phyloP scores from a whole-genome alignment of 1,140 invertebrate species.

The Ridgeia piscesae region DNA sequence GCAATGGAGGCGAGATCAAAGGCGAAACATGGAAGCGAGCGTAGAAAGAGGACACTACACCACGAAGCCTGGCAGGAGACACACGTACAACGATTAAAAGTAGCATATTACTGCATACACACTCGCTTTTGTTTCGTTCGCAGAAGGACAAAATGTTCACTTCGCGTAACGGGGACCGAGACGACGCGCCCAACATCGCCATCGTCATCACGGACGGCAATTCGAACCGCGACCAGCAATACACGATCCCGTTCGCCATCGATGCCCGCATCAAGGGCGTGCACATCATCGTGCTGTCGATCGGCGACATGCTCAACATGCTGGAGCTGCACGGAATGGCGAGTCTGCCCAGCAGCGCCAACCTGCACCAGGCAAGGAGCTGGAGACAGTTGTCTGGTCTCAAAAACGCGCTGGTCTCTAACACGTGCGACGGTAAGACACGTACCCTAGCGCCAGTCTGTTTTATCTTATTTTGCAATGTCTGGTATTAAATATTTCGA shows the following conservation, averaged over 20 bases:
- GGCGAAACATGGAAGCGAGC: too few species aligned
- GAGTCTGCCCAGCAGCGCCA: not conserved
- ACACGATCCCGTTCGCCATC: conserved; percentile 33
- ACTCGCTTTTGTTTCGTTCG: not conserved
- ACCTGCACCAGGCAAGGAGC: conserved; percentile 13
- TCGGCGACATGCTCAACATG: conserved; percentile 4
- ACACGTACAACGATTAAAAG: too few species aligned
- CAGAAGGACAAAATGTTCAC: conserved; percentile 14
- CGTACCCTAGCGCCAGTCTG: too few species aligned
- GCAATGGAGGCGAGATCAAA: too few species aligned
- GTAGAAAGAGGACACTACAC: too few species aligned
- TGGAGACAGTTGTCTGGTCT: not conserved
- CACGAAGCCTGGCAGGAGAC: too few species aligned
- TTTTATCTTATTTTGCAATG: too few species aligned
- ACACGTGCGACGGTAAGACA: conserved; percentile 9
- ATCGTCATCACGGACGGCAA: conserved; percentile 49
- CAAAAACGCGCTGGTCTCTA: not conserved
- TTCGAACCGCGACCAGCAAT: conserved; percentile 36
- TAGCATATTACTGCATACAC: not conserved
- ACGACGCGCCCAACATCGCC: conserved; percentile 45
- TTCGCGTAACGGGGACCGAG: conserved; percentile 38
- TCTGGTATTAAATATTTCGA: too few species aligned
- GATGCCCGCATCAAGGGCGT: not conserved
- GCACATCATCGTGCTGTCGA: conserved; percentile 13
- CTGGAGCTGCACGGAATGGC: conserved; percentile 20